Percentiles rank a stretch among this genome's conserved stretches.
phyloP scores from a whole-genome alignment of 37 sponge, comb jelly and placozoan species.

The Bolinopsis microptera region DNA sequence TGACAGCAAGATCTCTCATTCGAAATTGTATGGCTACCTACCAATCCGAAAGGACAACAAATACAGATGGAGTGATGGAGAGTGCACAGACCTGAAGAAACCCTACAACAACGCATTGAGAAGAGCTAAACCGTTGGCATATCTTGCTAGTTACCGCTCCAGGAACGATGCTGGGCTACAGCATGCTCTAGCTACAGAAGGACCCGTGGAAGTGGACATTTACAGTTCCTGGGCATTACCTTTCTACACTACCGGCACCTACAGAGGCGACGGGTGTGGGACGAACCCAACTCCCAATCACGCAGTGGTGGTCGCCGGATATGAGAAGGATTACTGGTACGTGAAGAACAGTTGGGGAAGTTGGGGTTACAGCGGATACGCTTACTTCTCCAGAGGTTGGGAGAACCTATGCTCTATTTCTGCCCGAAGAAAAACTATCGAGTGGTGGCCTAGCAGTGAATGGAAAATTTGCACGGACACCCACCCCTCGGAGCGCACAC shows the following conservation, averaged over 20 bases:
- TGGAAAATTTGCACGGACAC: neutral
- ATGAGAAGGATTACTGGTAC: constrained; percentile 43
- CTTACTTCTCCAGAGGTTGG: neutral
- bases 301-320: neutral
- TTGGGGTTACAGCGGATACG: constrained; percentile 10
- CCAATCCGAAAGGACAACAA: neutral
- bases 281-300: neutral
- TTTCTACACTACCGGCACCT: constrained; percentile 29
- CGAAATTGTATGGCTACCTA: neutral
- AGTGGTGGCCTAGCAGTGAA: neutral
- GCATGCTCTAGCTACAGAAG: constrained; percentile 14
- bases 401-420: neutral
- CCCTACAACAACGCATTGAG: neutral
- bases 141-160: neutral
- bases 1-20: neutral
- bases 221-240: constrained; percentile 18
- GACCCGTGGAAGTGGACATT: neutral
- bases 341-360: constrained; percentile 22
- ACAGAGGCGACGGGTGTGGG: neutral
- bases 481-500: neutral
- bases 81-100: neutral
- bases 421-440: neutral
- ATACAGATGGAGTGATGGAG: constrained; percentile 12
- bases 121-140: neutral
- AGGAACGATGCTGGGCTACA: constrained; percentile 10